Base-by-base conservation (phyloP, 1,140 invertebrate genomes). In the Panagrolaimus sp. region DNA sequence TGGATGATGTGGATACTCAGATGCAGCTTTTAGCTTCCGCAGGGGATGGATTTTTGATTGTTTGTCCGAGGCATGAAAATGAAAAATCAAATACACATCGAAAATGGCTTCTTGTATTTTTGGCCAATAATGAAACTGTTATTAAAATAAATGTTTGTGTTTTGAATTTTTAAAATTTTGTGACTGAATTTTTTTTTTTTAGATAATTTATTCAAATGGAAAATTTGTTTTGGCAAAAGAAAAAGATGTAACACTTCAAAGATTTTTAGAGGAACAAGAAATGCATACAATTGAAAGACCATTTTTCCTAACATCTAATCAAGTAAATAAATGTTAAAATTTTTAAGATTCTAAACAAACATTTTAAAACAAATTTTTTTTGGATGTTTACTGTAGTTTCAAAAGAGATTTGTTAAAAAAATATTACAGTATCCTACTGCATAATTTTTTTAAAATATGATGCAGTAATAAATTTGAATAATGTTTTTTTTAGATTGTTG, bases 141-240 rank as follows among this genome's bases (percentile, higher is more conserved):
- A 28, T 55, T 9, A 55, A 55, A 21, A 28, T 55, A 21, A 55
- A 55, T 55, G 52, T 55, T 24, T 24, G 52, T 9, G 7, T 12
- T 14, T 3, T 52, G 24, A 4, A 28, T 1, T 55, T n/a, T 55
- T 10, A 10, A 1, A 10, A 55, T n/a, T 10, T 55, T 55, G 9
- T n/a, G 6, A 55, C n/a, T n/a, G n/a, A n/a, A n/a, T n/a, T 38
- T 2, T n/a, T 12, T 12, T 21, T 28, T 55, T 48, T 24, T 55
- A 55, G 52, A 55, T 55, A 55, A 55, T 21, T 24, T 24, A 21
- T 28, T 55, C 21, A 10, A 9, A n/a, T 1, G 9, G 52, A 15
- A 55, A 55, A n/a, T 55, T 55, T 55, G 52, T 55, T 28, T 28
- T 55, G 21, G 52, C 52, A 10, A 55, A 55, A 55, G 52, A 55